Evolutionary conservation across 2,113 vertebrate genomes (phyloP).

Genomic region (Eudyptes chrysolophus): DNA sequence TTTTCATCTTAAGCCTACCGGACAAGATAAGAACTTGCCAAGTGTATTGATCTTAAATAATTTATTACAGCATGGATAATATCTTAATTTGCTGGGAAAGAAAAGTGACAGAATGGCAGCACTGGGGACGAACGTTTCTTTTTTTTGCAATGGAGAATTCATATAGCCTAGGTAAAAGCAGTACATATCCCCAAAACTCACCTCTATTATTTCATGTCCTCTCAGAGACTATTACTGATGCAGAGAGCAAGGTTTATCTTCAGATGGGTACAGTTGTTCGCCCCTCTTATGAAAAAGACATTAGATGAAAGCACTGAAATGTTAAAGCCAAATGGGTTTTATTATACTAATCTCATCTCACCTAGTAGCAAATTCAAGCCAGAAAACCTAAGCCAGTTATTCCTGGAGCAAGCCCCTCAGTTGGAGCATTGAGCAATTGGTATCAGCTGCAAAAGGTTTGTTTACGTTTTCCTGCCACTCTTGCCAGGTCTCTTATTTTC

Average conservation of each 20-base stretch:
- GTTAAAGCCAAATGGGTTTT: background rate
- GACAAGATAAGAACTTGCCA: constrained; percentile 29
- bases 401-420: background rate
- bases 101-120: background rate
- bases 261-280: background rate
- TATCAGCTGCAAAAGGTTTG: background rate
- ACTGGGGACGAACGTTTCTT: background rate
- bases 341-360: background rate
- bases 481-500: background rate
- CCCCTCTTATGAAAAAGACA: background rate
- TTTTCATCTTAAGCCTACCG: constrained; percentile 33
- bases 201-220: background rate
- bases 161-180: background rate
- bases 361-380: background rate
- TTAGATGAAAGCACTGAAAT: background rate
- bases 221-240: background rate
- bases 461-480: background rate
- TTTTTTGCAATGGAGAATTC: background rate
- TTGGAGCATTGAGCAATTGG: background rate
- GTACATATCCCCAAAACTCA: background rate
- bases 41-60: constrained; percentile 40
- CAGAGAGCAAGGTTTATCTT: background rate
- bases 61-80: background rate
- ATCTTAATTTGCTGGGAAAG: constrained; percentile 15
- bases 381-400: background rate